Evolutionary conservation across 2,888 invertebrate genomes (phyloP).

Genomic region (Brachypalpus laphriformis): DNA sequence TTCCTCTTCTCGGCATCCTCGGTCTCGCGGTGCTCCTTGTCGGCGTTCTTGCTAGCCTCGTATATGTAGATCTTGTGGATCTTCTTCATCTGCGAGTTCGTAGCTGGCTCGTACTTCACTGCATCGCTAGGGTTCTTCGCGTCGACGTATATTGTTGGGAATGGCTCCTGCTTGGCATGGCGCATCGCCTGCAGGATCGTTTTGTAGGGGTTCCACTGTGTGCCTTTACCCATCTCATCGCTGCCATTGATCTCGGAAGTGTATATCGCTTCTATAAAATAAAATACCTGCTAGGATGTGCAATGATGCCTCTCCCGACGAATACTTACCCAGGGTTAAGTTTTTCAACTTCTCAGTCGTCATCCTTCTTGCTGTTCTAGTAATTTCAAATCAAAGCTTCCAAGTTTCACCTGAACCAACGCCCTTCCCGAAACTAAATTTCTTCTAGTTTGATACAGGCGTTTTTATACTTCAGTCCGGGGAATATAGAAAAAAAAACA

Average conservation of each 20-base stretch:
- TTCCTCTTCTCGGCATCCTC: constrained; percentile 91
- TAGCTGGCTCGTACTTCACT: constrained; percentile 89
- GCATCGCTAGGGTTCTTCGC: constrained; percentile 87
- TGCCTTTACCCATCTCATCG: constrained; percentile 94
- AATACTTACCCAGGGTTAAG: constrained; percentile 78
- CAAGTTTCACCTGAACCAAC: too few relatives aligned
- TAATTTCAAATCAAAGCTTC: too few relatives aligned
- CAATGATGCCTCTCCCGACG: constrained; percentile 34
- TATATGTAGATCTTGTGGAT: constrained; percentile 93
- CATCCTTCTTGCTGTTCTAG: constrained; percentile 75
- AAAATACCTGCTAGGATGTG: constrained; percentile 35
- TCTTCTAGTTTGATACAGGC: neutral
- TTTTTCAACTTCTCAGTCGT: constrained; percentile 77
- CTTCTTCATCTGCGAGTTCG: constrained; percentile 97
- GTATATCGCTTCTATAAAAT: constrained; percentile 86
- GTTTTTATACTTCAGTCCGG: neutral
- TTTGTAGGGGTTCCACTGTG: constrained; percentile 93
- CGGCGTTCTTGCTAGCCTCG: constrained; percentile 91
- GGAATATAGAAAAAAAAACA: neutral
- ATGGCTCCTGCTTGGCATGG: constrained; percentile 92
- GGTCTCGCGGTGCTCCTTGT: constrained; percentile 90
- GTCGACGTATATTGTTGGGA: constrained; percentile 93
- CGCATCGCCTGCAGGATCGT: constrained; percentile 95
- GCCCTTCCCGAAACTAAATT: neutral
- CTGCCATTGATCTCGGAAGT: constrained; percentile 94